Conservation (phyloP, 2,797 vertebrate species). For the Moxostoma hubbsi region DNA sequence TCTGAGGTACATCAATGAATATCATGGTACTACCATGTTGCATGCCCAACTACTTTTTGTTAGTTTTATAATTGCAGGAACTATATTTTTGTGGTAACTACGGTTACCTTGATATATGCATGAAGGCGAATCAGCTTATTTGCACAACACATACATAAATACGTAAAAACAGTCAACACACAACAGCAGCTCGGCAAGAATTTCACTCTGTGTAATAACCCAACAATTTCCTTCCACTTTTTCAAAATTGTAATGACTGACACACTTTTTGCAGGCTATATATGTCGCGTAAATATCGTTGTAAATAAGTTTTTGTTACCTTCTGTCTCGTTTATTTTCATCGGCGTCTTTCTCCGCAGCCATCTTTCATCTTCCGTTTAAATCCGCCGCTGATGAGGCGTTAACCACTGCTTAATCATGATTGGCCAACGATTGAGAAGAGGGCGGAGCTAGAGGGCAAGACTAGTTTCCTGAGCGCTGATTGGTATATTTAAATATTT, state of each 20-base stretch:
- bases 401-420: slow-evolving; percentile 42
- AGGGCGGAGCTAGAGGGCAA: not conserved
- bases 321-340: slow-evolving; percentile 71
- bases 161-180: not conserved
- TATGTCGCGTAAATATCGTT: not conserved
- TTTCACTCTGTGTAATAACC: too few relatives aligned
- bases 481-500: slow-evolving; percentile 77
- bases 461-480: slow-evolving; percentile 35
- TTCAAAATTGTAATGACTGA: not conserved
- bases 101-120: not conserved
- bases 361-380: slow-evolving; percentile 80
- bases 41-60: too few relatives aligned
- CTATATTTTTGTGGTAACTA: not conserved
- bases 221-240: not conserved
- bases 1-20: too few relatives aligned
- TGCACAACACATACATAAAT: not conserved
- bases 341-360: slow-evolving; percentile 73
- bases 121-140: not conserved
- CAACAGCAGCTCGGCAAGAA: not conserved
- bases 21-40: too few relatives aligned
- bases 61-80: too few relatives aligned
- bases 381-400: slow-evolving; percentile 71
- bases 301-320: slow-evolving; percentile 64
- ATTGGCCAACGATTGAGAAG: slow-evolving; percentile 62
- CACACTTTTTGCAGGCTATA: rapidly evolving